Percentiles rank a stretch among this genome's conserved stretches.
phyloP scores from a whole-genome alignment of 2,797 vertebrate species.

The Hapalemur alaotrensis region DNA sequence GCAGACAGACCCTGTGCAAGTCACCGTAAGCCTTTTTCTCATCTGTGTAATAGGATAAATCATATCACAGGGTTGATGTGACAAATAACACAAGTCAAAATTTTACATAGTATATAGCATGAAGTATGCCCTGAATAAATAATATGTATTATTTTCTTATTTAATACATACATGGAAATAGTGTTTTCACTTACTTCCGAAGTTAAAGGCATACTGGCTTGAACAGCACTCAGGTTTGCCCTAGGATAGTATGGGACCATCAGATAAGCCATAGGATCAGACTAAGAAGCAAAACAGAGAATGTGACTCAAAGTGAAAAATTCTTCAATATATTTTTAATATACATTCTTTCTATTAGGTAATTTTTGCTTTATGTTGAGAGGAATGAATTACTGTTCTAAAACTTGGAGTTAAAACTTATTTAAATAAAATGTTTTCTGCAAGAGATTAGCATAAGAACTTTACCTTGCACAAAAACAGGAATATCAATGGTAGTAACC shows the following conservation, averaged over 20 bases:
- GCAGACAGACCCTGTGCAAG: not conserved
- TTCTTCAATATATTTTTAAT: slow-evolving; percentile 23
- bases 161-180: not conserved
- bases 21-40: slow-evolving; percentile 37
- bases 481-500: slow-evolving; percentile 85
- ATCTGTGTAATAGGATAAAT: not conserved
- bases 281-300: slow-evolving; percentile 78
- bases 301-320: slow-evolving; percentile 46
- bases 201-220: slow-evolving; percentile 83
- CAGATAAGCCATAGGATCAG: slow-evolving; percentile 88
- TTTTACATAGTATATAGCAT: not conserved
- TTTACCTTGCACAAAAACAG: slow-evolving; percentile 90
- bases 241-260: slow-evolving; percentile 88
- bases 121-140: not conserved
- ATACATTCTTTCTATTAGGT: not conserved
- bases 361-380: slow-evolving; percentile 36
- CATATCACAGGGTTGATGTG: not conserved
- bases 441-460: not conserved
- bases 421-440: slow-evolving; percentile 42
- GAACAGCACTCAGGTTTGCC: slow-evolving; percentile 83
- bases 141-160: slow-evolving; percentile 25
- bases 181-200: slow-evolving; percentile 83
- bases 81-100: not conserved
- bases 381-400: slow-evolving; percentile 29
- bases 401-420: slow-evolving; percentile 12